Evolutionary conservation across 2,797 vertebrate genomes (phyloP).

Genomic region (Danio kyathit): DNA sequence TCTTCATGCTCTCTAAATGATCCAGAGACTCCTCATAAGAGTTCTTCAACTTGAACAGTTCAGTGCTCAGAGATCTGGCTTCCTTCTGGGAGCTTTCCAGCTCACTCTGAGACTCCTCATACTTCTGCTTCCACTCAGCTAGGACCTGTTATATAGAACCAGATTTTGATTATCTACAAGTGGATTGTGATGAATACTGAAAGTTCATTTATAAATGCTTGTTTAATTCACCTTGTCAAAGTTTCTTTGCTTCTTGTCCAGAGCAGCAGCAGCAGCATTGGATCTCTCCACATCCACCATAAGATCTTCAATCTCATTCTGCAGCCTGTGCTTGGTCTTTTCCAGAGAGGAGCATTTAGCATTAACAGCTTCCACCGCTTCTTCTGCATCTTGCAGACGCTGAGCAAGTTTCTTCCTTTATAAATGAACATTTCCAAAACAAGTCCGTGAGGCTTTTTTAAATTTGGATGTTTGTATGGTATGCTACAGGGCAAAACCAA

Average conservation of each 20-base stretch:
- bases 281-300: slow-evolving; percentile 91
- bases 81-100: slow-evolving; percentile 82
- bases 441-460: background rate
- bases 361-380: slow-evolving; percentile 88
- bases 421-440: background rate
- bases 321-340: slow-evolving; percentile 73
- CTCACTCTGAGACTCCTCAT: slow-evolving; percentile 81
- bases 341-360: slow-evolving; percentile 91
- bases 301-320: slow-evolving; percentile 69
- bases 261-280: slow-evolving; percentile 76
- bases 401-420: slow-evolving; percentile 84
- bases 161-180: background rate
- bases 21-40: slow-evolving; percentile 84
- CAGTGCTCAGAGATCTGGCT: slow-evolving; percentile 81
- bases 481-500: background rate
- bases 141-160: slow-evolving; percentile 62
- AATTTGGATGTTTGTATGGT: background rate
- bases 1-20: slow-evolving; percentile 81
- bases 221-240: slow-evolving; percentile 83
- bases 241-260: slow-evolving; percentile 91
- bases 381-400: slow-evolving; percentile 87
- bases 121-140: slow-evolving; percentile 84
- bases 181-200: background rate
- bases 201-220: background rate
- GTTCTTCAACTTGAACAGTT: slow-evolving; percentile 85